Conservation (phyloP, 2,888 invertebrate genomes). For the Druceiella hillmani region DNA sequence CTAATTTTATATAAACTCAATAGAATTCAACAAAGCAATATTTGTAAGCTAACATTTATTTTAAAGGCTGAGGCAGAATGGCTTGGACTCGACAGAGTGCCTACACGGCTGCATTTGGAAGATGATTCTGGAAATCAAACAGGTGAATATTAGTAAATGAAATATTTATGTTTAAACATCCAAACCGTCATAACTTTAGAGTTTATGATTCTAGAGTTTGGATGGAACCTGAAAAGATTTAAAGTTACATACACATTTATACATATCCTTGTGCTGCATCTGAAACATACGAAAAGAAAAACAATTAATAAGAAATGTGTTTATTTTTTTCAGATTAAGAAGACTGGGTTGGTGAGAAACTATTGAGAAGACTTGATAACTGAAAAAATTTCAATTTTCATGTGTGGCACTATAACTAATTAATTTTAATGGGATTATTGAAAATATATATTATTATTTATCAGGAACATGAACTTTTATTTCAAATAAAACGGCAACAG, state of each 20-base stretch:
- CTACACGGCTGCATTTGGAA: conserved; percentile 55
- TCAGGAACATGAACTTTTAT: too few relatives aligned
- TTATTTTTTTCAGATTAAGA: conserved; percentile 41
- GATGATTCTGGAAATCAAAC: conserved; percentile 53
- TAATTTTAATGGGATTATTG: too few relatives aligned
- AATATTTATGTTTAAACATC: too few relatives aligned
- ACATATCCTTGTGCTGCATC: conserved; percentile 43
- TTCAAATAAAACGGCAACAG: too few relatives aligned
- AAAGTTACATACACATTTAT: conserved; percentile 32
- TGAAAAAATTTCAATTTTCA: too few relatives aligned
- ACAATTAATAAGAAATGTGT: conserved; percentile 35
- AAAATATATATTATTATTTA: too few relatives aligned
- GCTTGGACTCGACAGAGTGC: conserved; percentile 60
- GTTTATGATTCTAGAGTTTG: conserved; percentile 30
- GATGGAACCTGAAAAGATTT: conserved; percentile 40
- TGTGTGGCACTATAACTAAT: too few relatives aligned
- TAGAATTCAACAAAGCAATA: too few relatives aligned
- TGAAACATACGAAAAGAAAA: conserved; percentile 50
- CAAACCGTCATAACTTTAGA: conserved; percentile 34
- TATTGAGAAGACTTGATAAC: too few relatives aligned
- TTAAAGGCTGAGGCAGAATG: conserved; percentile 57
- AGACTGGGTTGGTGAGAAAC: too few relatives aligned
- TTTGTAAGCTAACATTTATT: too few relatives aligned
- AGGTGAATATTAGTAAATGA: conserved; percentile 38
- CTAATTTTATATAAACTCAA: too few relatives aligned